phyloP scores from a whole-genome alignment of 2,888 invertebrate genomes.

The Polia nebulosa region DNA sequence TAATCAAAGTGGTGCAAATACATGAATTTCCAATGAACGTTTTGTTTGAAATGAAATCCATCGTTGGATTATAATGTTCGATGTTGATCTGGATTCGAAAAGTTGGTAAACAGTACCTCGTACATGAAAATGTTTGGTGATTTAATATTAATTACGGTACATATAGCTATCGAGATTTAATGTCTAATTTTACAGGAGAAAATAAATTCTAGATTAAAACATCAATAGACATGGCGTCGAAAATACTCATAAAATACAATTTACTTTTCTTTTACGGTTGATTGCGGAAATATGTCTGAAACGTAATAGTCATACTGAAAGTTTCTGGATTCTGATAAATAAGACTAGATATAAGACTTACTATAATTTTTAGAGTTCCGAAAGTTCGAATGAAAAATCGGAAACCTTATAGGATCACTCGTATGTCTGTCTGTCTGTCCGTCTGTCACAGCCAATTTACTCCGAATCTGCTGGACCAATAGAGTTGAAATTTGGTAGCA shows the following conservation, averaged over 20 bases:
- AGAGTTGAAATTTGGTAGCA: too few relatives aligned
- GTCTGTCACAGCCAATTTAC: too few relatives aligned
- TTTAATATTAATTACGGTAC: neutral
- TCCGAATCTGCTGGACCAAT: too few relatives aligned
- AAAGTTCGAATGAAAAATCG: too few relatives aligned
- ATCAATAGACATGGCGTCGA: neutral
- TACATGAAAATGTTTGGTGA: neutral
- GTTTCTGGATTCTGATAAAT: too few relatives aligned
- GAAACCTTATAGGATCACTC: too few relatives aligned
- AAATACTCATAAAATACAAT: neutral
- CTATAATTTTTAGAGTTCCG: too few relatives aligned
- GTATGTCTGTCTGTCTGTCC: too few relatives aligned
- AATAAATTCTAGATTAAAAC: neutral
- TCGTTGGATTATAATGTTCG: neutral
- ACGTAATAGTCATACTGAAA: too few relatives aligned
- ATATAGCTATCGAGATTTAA: neutral
- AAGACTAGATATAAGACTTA: too few relatives aligned
- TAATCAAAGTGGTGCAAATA: neutral
- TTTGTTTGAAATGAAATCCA: neutral
- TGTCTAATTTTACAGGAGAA: neutral
- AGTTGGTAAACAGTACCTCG: neutral
- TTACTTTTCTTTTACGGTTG: neutral
- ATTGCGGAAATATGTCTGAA: neutral
- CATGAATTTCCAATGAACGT: neutral
- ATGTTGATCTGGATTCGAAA: neutral